phyloP scores from a whole-genome alignment of 2,888 invertebrate species.

The Fissipunctia ypsillon region DNA sequence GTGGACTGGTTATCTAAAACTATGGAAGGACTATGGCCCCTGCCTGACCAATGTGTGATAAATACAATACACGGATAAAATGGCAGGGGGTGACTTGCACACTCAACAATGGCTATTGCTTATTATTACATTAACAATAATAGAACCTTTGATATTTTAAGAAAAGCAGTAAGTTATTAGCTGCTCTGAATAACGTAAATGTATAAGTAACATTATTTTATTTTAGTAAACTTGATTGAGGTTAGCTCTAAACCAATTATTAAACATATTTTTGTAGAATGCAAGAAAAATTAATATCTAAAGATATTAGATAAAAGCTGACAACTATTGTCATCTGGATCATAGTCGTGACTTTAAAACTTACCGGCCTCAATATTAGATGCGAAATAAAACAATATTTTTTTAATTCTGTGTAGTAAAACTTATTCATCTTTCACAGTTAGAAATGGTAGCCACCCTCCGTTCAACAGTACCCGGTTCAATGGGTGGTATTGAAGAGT shows the following conservation, averaged over 20 bases:
- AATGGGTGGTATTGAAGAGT: slow-evolving; percentile 65
- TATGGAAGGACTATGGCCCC: too few species aligned
- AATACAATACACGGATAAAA: too few species aligned
- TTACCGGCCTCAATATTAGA: not conserved
- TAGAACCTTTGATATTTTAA: too few species aligned
- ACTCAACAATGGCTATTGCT: too few species aligned
- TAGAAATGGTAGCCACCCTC: slow-evolving; percentile 82
- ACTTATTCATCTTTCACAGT: slow-evolving; percentile 65
- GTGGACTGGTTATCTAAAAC: too few species aligned
- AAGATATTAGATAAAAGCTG: not conserved
- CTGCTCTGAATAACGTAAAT: not conserved
- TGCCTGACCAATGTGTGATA: too few species aligned
- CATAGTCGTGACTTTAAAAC: not conserved
- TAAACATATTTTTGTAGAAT: not conserved
- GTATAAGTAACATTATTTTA: too few species aligned
- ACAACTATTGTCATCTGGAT: not conserved
- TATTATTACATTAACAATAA: not conserved
- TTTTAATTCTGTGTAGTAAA: not conserved
- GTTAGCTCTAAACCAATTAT: not conserved
- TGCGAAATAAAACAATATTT: not conserved
- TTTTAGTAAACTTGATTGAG: not conserved
- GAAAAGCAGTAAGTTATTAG: not conserved
- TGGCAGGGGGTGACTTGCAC: too few species aligned
- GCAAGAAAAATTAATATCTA: not conserved
- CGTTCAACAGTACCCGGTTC: slow-evolving; percentile 51